These are phyloP conservation scores for Diorhabda elongata DNA, from an alignment of 1,140 invertebrate genomes.

Conservation along the genomic window DNA sequence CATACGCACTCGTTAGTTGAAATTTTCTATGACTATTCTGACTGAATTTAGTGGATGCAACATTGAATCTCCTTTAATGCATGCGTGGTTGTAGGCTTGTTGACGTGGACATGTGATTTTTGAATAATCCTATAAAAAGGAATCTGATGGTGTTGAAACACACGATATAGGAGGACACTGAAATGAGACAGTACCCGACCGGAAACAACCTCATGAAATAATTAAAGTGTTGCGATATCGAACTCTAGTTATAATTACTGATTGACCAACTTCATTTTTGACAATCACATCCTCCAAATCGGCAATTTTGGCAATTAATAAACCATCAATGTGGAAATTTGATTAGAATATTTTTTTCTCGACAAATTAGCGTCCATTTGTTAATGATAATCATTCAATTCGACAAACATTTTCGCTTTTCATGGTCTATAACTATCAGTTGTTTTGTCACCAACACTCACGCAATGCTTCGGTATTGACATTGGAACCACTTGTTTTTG, in stretches of 20 bases:
- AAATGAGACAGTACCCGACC: slow-evolving; percentile 48
- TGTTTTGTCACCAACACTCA: slow-evolving; percentile 1
- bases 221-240: not conserved
- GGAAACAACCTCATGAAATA: not conserved
- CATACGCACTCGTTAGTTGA: no score
- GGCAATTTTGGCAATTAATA: not conserved
- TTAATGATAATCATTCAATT: not conserved
- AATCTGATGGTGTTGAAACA: no score
- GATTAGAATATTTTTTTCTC: not conserved
- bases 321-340: not conserved
- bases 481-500: not conserved
- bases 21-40: no score
- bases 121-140: no score
- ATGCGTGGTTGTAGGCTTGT: no score
- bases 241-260: not conserved
- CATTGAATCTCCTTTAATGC: no score
- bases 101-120: no score
- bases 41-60: no score
- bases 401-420: not conserved
- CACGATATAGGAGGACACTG: no score
- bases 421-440: no score
- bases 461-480: not conserved
- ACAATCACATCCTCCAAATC: not conserved
- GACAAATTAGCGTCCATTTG: not conserved
- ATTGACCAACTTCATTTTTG: not conserved